These are phyloP conservation scores for Cylindroiulus punctatus DNA, from an alignment of 2,888 invertebrate genomes.

Conservation along the genomic window DNA sequence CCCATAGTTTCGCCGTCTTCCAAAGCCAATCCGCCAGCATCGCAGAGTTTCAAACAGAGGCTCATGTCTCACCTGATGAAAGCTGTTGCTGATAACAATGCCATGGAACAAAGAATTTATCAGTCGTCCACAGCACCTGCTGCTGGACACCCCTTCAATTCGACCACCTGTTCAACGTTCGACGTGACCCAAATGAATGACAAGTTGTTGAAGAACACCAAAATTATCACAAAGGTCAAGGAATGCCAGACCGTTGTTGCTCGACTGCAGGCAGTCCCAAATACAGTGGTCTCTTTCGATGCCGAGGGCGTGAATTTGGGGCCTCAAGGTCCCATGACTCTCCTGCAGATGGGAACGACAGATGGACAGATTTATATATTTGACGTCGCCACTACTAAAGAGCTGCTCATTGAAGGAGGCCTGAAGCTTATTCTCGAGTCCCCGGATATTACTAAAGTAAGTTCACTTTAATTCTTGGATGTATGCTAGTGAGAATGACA, in stretches of 20 bases:
- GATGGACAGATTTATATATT: constrained; percentile 86
- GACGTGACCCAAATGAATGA: constrained; percentile 52
- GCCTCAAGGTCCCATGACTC: constrained; percentile 84
- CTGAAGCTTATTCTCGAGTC: constrained; percentile 83
- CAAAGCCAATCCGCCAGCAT: constrained; percentile 62
- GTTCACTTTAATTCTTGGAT: constrained; percentile 55
- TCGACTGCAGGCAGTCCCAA: constrained; percentile 63
- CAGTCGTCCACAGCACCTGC: constrained; percentile 55
- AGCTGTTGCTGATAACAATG: constrained; percentile 86
- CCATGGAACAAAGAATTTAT: constrained; percentile 68
- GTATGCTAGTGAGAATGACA: too few species aligned
- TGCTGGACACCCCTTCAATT: constrained; percentile 47
- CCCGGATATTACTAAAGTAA: constrained; percentile 81
- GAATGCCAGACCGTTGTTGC: constrained; percentile 78
- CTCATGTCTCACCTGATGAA: constrained; percentile 88
- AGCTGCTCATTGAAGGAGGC: constrained; percentile 80
- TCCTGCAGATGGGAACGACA: constrained; percentile 78
- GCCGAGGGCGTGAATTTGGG: constrained; percentile 94
- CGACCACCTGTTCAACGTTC: constrained; percentile 5
- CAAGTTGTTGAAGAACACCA: constrained; percentile 78
- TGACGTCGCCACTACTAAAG: constrained; percentile 86
- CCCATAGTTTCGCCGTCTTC: constrained; percentile 54
- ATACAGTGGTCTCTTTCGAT: constrained; percentile 80
- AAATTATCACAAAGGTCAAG: constrained; percentile 80
- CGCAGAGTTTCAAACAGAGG: constrained; percentile 86